Evolutionary conservation across 2,113 vertebrate genomes (phyloP).

Genomic region (Apodemus speciosus): DNA sequence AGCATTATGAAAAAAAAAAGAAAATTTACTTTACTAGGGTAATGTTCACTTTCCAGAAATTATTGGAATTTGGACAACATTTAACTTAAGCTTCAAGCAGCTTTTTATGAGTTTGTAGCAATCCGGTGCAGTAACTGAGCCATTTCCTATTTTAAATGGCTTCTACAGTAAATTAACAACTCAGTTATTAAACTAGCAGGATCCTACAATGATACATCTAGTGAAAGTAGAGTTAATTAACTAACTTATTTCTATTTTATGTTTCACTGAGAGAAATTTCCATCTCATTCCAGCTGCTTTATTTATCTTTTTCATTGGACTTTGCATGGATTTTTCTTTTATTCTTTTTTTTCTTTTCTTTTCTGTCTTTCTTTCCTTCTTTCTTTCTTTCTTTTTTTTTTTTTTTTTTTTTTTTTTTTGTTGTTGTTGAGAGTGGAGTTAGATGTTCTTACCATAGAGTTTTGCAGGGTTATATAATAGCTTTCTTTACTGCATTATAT

Average conservation of each 20-base stretch:
- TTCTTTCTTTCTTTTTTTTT: background rate
- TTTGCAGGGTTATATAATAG: constrained; percentile 87
- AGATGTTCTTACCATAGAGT: constrained; percentile 84
- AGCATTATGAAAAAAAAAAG: constrained; percentile 87
- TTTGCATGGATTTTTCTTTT: constrained; percentile 84
- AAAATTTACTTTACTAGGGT: constrained; percentile 86
- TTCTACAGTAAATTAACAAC: constrained; percentile 88
- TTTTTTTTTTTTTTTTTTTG: constrained; percentile 65
- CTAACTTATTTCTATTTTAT: constrained; percentile 88
- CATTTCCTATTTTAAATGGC: constrained; percentile 89
- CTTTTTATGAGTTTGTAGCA: constrained; percentile 90
- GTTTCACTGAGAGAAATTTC: constrained; percentile 86
- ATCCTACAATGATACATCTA: constrained; percentile 88
- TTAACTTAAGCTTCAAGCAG: constrained; percentile 90
- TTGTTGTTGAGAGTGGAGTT: constrained; percentile 83
- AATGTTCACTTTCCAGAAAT: constrained; percentile 87
- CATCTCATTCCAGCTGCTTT: constrained; percentile 87
- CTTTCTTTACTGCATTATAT: constrained; percentile 84
- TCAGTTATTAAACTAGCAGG: constrained; percentile 90
- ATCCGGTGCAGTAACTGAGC: constrained; percentile 88
- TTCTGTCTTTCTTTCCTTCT: constrained; percentile 2
- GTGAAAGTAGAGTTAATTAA: constrained; percentile 86
- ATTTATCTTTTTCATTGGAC: constrained; percentile 86
- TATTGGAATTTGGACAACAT: constrained; percentile 88
- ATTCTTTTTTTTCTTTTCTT: constrained; percentile 56